A percentile compares a stretch with the other conserved stretches of the same genome.
Conservation (phyloP, 2,113 vertebrate species). For the Suncus etruscus region DNA sequence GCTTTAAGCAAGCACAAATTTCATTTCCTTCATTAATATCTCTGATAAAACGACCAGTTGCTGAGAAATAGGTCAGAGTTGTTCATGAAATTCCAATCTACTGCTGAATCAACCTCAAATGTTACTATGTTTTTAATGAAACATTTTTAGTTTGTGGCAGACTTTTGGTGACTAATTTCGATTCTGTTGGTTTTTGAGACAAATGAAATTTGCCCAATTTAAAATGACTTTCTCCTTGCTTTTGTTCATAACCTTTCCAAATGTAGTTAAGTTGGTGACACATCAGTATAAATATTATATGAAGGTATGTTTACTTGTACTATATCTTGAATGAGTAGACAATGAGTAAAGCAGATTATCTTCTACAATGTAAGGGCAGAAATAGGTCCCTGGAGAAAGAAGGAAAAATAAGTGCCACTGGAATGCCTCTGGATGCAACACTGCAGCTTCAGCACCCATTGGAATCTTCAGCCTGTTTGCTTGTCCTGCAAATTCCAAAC, state of each 20-base stretch:
- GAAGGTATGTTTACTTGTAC: conserved; percentile 12
- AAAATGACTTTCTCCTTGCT: neutral
- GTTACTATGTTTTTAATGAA: neutral
- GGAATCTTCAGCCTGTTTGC: conserved; percentile 9
- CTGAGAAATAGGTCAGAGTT: conserved; percentile 39
- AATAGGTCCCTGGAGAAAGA: neutral
- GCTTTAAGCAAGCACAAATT: conserved; percentile 39
- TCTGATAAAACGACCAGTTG: conserved; percentile 49
- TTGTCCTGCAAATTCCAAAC: conserved; percentile 11
- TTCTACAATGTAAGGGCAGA: neutral
- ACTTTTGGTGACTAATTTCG: conserved; percentile 26
- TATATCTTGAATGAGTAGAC: neutral
- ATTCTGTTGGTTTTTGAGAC: neutral
- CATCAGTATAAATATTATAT: neutral
- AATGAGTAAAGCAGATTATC: neutral
- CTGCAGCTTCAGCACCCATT: neutral
- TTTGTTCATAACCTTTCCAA: neutral
- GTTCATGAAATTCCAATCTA: neutral
- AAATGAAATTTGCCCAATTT: conserved; percentile 27
- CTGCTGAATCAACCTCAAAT: conserved; percentile 1
- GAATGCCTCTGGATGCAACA: neutral
- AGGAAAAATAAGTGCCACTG: neutral
- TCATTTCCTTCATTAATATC: conserved; percentile 37
- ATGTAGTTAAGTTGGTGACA: neutral
- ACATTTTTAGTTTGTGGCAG: neutral